Percentiles rank a stretch among this genome's conserved stretches.
These are phyloP conservation scores for Sapajus apella DNA, from an alignment of 2,113 vertebrate genomes.

Conservation along the genomic window DNA sequence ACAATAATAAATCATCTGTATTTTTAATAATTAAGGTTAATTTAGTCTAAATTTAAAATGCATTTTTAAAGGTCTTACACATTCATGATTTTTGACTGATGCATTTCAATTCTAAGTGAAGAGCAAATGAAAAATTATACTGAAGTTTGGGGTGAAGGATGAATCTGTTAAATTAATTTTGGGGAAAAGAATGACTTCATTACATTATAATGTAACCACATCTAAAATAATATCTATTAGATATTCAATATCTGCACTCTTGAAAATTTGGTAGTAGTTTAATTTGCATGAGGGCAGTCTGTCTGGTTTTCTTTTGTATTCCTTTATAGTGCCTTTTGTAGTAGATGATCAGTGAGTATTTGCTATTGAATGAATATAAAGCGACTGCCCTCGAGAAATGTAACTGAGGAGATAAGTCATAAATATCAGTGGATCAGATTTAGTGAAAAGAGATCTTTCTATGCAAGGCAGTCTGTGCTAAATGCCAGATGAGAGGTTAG, in stretches of 20 bases:
- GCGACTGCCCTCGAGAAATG: not conserved
- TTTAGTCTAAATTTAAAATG: not conserved
- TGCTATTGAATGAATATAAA: not conserved
- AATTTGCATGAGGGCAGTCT: not conserved
- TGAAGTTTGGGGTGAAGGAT: not conserved
- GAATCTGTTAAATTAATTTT: constrained; percentile 1
- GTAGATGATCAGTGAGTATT: not conserved
- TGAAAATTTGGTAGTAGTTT: constrained; percentile 3
- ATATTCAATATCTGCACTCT: constrained; percentile 17
- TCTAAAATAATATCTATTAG: not conserved
- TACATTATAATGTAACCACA: not conserved
- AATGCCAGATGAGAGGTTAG: constrained; percentile 28
- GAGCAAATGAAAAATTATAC: not conserved
- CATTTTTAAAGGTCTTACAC: not conserved
- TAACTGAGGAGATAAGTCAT: not conserved
- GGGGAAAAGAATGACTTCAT: not conserved
- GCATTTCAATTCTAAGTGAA: constrained; percentile 1
- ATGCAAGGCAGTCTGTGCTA: not conserved
- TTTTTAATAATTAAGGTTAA: constrained; percentile 11
- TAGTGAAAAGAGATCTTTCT: constrained; percentile 10
- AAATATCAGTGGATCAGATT: not conserved
- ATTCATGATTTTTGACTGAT: constrained; percentile 6
- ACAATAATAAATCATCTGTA: not conserved
- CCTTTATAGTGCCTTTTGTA: not conserved
- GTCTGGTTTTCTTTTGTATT: constrained; percentile 8